Evolutionary conservation across 2,888 invertebrate genomes (phyloP), one percentile per base, ranked within the genome.

Genomic region (Drosophila infuscata): DNA sequence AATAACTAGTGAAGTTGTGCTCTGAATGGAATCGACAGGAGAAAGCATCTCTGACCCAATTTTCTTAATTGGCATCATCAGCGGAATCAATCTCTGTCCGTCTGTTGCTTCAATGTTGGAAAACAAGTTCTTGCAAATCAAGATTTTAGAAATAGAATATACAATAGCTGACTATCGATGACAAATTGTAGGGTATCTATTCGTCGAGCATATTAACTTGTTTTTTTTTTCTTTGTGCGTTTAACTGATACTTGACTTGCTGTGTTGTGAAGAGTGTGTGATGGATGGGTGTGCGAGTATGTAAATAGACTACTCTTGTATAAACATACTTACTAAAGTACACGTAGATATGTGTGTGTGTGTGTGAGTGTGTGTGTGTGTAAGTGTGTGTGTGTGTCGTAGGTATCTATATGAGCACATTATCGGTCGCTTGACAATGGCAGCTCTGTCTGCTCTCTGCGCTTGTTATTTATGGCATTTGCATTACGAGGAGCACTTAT

Each of bases 381-480:
- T 38, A 9, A 8, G 17, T 7, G 3, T 9, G 41, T 41, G 20
- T 5, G 43, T 20, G 11, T 20, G 20, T 6, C 20, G 8, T 29
- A 20, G 17, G 25, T 61, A 36, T 66, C 32, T 38, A 52, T 36
- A 56, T 52, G 68, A 60, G 80, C 62, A 25, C 58, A 76, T 80
- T 77, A 77, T 80, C 77, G 62, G 49, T 49, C 38, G 57, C 38
- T 54, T 53, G 62, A 76, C 76, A 76, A 79, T 76, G 74, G 53
- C 51, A 49, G 25, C 62, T 54, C 35, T 60, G 32, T n/a, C 54
- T 51, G 66, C 49, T 48, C 49, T 61, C 35, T 53, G 43, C 54
- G 46, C 60, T 66, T 76, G 67, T 86, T 81, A 87, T 83, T 88
- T 85, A 83, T 80, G 74, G 77, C 81, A 53, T 62, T 76, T 80